Percentiles rank a stretch among this genome's conserved stretches.
These are phyloP conservation scores for Arctocebus calabarensis DNA, from an alignment of 2,797 vertebrate genomes.

Conservation along the genomic window DNA sequence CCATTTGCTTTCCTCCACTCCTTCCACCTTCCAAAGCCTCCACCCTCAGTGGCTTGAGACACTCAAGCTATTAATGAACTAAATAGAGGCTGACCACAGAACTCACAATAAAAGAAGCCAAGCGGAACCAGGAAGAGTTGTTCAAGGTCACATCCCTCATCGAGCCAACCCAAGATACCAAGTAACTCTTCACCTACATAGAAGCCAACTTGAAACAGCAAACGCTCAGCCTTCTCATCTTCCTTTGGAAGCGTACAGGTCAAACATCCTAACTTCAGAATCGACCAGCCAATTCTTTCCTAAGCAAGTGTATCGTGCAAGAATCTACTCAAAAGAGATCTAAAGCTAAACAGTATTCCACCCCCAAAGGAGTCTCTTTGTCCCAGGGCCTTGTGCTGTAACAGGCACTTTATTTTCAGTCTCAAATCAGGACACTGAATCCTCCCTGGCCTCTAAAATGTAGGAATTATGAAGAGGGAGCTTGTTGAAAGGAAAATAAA, in stretches of 20 bases:
- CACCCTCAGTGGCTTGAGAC: neutral
- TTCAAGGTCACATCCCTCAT: slow-evolving; percentile 60
- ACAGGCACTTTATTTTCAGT: slow-evolving; percentile 74
- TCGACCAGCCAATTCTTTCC: slow-evolving; percentile 64
- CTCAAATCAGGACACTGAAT: slow-evolving; percentile 77
- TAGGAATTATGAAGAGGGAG: slow-evolving; percentile 66
- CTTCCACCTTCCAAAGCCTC: neutral
- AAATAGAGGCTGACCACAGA: neutral
- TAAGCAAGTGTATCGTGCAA: neutral
- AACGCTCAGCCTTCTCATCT: slow-evolving; percentile 39
- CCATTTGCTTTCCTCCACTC: neutral
- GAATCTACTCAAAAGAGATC: slow-evolving; percentile 54
- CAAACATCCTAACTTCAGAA: slow-evolving; percentile 47
- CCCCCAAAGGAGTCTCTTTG: slow-evolving; percentile 73
- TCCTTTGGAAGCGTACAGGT: slow-evolving; percentile 41
- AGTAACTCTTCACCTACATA: neutral
- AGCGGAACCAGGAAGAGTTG: neutral
- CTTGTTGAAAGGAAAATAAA: slow-evolving; percentile 71
- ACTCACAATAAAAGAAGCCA: neutral
- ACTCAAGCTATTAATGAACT: neutral
- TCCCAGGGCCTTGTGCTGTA: slow-evolving; percentile 51
- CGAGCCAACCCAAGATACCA: neutral
- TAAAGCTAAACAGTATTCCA: slow-evolving; percentile 21
- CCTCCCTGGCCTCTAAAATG: slow-evolving; percentile 70
- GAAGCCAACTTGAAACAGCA: neutral